Base-by-base conservation (phyloP, 2,113 vertebrate species). In the Lutjanus erythropterus region DNA sequence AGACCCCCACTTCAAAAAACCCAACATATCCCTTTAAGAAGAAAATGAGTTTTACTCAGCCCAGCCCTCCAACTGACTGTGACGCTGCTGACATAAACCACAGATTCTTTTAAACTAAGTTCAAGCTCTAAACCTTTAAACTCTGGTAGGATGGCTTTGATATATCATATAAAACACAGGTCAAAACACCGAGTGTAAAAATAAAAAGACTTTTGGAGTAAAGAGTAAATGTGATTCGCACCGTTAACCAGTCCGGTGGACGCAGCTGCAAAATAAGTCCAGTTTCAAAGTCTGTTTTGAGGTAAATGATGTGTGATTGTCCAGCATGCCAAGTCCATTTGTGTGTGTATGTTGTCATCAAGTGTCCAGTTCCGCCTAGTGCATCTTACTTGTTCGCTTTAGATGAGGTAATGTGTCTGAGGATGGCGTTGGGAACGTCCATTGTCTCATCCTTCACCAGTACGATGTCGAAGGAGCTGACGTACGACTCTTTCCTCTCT, bases 371-470 rank as follows among this genome's bases (percentile, higher is more conserved):
- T 71, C 49, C 23, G 50, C 52, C n/a, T 6, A 16, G 35, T 60
- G 66, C 15, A 0, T 58, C 60, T 85, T 64, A 73, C 61, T 67
- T 60, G 88, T 84, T 82, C 0, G 81, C 82, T 78, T 56, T 56
- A 0, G 21, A 71, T 49, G 89, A 78, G 1, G 11, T 14, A 0
- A 97, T 79, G 80, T 93, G 88, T 12, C 86, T 90, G 65, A 97
- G 94, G n/a, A 97, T 88, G 23, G 93, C 95, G 0, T 97, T 98
- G 15, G 94, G 96, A 47, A 98, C 93, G 0, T 97, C 96, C 92
- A 98, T 91, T 0, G 96, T 97, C 92, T 97, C 96, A 0, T 98
- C 97, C 1, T 93, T 92, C 88, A 96, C 94, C 91, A 97, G 91
- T 10, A 98, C 97, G 0, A 98, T 94, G 92, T 98, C 96, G 0